Percentiles rank a stretch among this genome's conserved stretches.
Conservation (phyloP, 2,888 invertebrate genomes). For the Lucinisca nassula region DNA sequence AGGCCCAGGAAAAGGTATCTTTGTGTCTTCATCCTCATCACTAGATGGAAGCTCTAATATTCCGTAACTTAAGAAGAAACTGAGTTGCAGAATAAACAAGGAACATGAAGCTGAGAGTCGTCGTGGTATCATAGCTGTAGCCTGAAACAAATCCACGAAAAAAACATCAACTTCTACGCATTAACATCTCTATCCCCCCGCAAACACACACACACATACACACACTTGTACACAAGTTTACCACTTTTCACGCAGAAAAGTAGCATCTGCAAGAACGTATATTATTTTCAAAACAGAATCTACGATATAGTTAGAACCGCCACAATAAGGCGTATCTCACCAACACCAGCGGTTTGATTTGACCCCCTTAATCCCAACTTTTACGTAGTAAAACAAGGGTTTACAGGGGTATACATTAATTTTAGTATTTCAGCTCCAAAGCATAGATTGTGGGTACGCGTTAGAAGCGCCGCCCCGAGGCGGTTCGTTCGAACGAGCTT, state of each 20-base stretch:
- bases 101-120: not conserved
- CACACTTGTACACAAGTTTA: not conserved
- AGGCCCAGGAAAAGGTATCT: not conserved
- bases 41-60: not conserved
- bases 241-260: not conserved
- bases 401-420: no score
- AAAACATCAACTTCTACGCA: not conserved
- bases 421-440: no score
- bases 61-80: not conserved
- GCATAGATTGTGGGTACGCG: no score
- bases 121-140: not conserved
- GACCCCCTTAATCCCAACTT: no score
- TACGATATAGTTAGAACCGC: no score
- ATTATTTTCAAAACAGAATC: not conserved
- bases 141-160: not conserved
- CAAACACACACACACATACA: no score
- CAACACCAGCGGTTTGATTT: no score
- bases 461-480: no score
- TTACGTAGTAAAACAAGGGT: no score
- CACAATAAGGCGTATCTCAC: no score
- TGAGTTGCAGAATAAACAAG: not conserved
- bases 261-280: not conserved
- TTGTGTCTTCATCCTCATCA: not conserved
- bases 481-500: no score
- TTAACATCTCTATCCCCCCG: not conserved